Evolutionary conservation across 2,888 invertebrate genomes (phyloP).

Genomic region (Reticulitermes lucifugus): DNA sequence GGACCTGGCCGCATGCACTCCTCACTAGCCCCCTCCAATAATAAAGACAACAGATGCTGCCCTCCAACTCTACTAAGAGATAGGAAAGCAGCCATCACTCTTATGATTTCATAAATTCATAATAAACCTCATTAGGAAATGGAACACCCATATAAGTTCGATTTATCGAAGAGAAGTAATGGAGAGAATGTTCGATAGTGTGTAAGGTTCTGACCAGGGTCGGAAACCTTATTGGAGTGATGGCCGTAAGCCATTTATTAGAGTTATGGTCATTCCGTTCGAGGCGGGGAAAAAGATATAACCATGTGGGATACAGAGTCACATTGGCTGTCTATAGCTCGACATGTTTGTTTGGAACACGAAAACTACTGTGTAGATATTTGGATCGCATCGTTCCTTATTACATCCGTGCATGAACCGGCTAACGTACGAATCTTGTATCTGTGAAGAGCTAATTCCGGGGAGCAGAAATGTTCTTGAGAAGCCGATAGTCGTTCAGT

Average conservation of each 20-base stretch:
- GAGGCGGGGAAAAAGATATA: background rate
- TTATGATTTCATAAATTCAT: conserved; percentile 55
- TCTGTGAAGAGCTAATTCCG: no score
- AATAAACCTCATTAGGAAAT: conserved; percentile 53
- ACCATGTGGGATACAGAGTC: background rate
- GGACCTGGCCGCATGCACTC: background rate
- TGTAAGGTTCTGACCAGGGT: conserved; percentile 12
- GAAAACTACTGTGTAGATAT: no score
- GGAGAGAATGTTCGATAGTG: background rate
- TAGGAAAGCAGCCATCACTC: conserved; percentile 48
- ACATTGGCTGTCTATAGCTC: background rate
- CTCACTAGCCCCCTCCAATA: conserved; percentile 41
- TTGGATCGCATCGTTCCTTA: no score
- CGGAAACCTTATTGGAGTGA: conserved; percentile 17
- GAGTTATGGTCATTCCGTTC: conserved; percentile 50
- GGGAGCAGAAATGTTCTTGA: no score
- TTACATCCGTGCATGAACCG: no score
- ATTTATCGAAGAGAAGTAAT: conserved; percentile 28
- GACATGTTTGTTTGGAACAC: background rate
- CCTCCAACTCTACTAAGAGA: conserved; percentile 4
- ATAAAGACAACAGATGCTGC: conserved; percentile 51
- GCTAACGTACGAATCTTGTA: no score
- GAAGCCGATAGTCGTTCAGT: no score
- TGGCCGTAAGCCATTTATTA: conserved; percentile 44
- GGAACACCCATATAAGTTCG: conserved; percentile 46